Conservation (phyloP, 2,888 invertebrate genomes). For the Suillia variegata region DNA sequence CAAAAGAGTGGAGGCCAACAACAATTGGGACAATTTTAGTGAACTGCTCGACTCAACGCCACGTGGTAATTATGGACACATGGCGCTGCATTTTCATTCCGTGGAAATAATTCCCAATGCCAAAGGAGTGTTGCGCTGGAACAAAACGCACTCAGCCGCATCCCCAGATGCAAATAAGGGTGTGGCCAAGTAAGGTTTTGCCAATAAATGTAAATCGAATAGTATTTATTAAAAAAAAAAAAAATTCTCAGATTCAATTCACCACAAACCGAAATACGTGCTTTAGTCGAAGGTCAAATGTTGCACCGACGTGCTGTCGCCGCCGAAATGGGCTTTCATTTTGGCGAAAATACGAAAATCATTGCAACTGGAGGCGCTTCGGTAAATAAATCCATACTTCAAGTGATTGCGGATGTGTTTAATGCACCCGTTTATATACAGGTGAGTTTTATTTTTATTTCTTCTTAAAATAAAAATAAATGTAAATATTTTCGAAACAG, state of each 20-base stretch:
- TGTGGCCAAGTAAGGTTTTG: constrained; percentile 45
- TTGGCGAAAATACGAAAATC: constrained; percentile 72
- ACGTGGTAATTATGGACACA: constrained; percentile 90
- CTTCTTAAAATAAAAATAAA: background rate
- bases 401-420: constrained; percentile 92
- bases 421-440: constrained; percentile 87
- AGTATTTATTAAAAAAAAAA: background rate
- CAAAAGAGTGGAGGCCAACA: constrained; percentile 76
- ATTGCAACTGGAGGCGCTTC: constrained; percentile 95
- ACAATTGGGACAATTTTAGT: constrained; percentile 85
- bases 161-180: constrained; percentile 49
- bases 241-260: constrained; percentile 48
- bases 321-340: constrained; percentile 77
- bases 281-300: constrained; percentile 92
- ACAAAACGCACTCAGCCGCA: constrained; percentile 64
- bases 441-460: constrained; percentile 65
- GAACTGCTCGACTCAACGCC: constrained; percentile 81
- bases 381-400: constrained; percentile 80
- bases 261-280: constrained; percentile 82
- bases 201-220: background rate
- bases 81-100: constrained; percentile 64
- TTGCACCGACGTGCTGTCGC: constrained; percentile 81
- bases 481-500: constrained; percentile 62
- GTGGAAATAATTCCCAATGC: constrained; percentile 71
- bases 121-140: constrained; percentile 71